These are phyloP conservation scores for Achlya flavicornis DNA, from an alignment of 2,888 invertebrate genomes.

Conservation along the genomic window DNA sequence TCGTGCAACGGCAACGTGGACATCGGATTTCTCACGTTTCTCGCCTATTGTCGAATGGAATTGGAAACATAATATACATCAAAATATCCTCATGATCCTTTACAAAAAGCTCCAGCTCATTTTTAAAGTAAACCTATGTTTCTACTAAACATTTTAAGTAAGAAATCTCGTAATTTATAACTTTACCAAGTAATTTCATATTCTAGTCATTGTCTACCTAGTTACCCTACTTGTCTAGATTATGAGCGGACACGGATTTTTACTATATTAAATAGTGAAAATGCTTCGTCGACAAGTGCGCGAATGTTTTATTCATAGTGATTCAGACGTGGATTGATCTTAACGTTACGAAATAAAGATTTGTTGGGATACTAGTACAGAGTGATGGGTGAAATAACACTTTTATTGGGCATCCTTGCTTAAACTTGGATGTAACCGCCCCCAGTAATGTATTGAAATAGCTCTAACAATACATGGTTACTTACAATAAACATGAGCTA, in stretches of 20 bases:
- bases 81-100: no score
- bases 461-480: constrained; percentile 25
- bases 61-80: no score
- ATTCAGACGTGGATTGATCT: constrained; percentile 62
- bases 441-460: constrained; percentile 53
- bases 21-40: no score
- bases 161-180: constrained; percentile 9
- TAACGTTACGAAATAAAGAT: constrained; percentile 65
- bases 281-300: constrained; percentile 10
- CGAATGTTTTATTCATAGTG: constrained; percentile 62
- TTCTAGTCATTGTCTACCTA: constrained; percentile 9
- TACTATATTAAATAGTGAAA: constrained; percentile 6
- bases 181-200: constrained; percentile 7
- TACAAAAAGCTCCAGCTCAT: no score
- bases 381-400: constrained; percentile 60
- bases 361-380: constrained; percentile 62
- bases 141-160: neutral
- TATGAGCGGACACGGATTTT: neutral
- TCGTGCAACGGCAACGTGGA: no score
- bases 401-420: constrained; percentile 51
- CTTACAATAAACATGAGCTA: neutral
- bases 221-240: neutral
- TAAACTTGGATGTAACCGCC: constrained; percentile 65
- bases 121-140: neutral
- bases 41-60: no score